These are phyloP conservation scores for Amniataba percoides DNA, from an alignment of 2,797 vertebrate genomes.

Conservation along the genomic window DNA sequence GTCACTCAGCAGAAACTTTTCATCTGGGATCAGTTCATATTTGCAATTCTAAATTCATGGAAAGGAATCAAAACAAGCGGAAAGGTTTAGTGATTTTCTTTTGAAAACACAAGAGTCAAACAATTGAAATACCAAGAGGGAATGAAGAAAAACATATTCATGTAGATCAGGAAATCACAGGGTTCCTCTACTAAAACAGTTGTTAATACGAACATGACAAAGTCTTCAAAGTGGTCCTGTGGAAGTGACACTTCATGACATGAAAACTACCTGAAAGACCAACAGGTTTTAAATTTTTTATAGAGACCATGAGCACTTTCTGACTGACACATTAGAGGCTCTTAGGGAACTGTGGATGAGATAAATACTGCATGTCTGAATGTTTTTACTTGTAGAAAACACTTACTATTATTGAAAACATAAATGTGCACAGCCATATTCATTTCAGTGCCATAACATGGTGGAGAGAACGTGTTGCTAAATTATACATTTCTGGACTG, in stretches of 20 bases:
- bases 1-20: no score
- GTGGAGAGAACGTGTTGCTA: not conserved
- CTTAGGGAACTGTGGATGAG: no score
- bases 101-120: not conserved
- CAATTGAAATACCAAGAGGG: not conserved
- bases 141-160: not conserved
- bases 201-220: no score
- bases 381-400: not conserved
- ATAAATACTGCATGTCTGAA: not conserved
- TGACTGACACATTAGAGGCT: no score
- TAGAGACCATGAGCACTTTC: no score
- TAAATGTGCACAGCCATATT: not conserved
- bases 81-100: not conserved
- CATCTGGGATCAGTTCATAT: not conserved
- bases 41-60: not conserved
- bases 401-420: not conserved
- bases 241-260: no score
- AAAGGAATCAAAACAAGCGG: not conserved
- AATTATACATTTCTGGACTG: not conserved
- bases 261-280: no score
- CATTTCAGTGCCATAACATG: not conserved
- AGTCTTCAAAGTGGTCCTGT: not conserved
- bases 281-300: no score
- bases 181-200: no score
- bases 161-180: not conserved